Evolutionary conservation across 2,888 invertebrate genomes (phyloP), one percentile per base, ranked within the genome.

Genomic region (Microdon myrmicae): DNA sequence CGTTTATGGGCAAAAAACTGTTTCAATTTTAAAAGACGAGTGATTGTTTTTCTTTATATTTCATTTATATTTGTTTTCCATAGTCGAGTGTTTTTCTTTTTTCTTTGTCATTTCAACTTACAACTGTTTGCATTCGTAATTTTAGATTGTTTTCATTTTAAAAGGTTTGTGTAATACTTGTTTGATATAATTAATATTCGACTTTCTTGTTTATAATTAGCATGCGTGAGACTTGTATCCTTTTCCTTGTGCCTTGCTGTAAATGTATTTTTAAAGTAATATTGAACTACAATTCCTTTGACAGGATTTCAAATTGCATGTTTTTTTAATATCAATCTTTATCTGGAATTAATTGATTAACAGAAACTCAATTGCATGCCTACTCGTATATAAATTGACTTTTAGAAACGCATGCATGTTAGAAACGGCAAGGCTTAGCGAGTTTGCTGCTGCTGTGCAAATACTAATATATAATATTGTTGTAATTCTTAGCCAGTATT

Each of bases 1-100:
- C 72, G 73, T 76, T 76, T 75, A 73, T 75, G 77, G 76, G 73
- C 74, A 73, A 74, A 78, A 70, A 68, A 70, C 69, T 73, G 72
- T 74, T 73, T 71, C 70, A 72, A 73, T 73, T 71, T 74, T 70
- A 71, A 70, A 68, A 73, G 70, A 75, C 72, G 74, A 73, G 73
- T 74, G 74, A 74, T 70, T 69, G 69, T 70, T 71, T 72, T 69
- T 69, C 60, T 70, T 60, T 58, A 67, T 64, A 64, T 32, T 43
- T 53, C 53, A 28, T 54, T 37, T 31, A 44, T 26, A 35, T 34
- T 35, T 47, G 26, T 34, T 29, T 43, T 35, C 39, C 61, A 53
- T 23, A 45, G 48, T 41, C 32, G 16, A 19, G 43, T 44, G 53
- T 47, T 54, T 25, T 23, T 22, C 29, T 49, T 54, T 38, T 20